These are phyloP conservation scores for Merops nubicus DNA, from an alignment of 2,113 vertebrate species.

Conservation along the genomic window DNA sequence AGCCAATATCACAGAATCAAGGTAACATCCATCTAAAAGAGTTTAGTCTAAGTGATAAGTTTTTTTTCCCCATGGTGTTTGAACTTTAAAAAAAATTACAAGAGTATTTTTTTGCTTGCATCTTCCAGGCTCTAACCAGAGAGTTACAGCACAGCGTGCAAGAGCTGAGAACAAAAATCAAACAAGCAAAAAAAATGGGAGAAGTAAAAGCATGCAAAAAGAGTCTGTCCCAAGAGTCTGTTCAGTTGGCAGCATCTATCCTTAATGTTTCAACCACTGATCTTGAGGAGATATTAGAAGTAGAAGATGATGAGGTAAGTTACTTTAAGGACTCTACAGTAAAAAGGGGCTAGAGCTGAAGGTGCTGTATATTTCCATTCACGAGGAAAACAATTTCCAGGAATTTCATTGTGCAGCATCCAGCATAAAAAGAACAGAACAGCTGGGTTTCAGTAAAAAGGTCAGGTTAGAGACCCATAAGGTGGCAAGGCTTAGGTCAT, in stretches of 20 bases:
- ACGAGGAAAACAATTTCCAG: not conserved
- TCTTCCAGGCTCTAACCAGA: constrained; percentile 78
- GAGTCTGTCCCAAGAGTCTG: constrained; percentile 78
- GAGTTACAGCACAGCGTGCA: constrained; percentile 83
- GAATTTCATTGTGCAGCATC: not conserved
- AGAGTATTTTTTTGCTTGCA: not conserved
- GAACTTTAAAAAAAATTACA: constrained; percentile 16
- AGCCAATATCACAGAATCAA: not conserved
- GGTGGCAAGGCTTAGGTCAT: not conserved
- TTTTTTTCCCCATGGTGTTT: not conserved
- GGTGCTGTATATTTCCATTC: not conserved
- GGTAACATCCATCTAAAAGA: not conserved
- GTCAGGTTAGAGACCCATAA: not conserved
- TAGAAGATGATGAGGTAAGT: constrained; percentile 84
- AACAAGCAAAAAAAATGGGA: constrained; percentile 76
- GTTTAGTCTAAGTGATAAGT: not conserved
- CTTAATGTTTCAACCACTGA: constrained; percentile 90
- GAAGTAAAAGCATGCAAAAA: constrained; percentile 27
- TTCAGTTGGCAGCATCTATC: constrained; percentile 89
- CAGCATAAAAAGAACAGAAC: not conserved
- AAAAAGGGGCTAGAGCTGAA: not conserved
- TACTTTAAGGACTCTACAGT: not conserved
- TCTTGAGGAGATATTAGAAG: constrained; percentile 86
- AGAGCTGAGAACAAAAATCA: constrained; percentile 82
- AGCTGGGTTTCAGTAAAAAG: not conserved